Evolutionary conservation across 2,797 vertebrate genomes (phyloP).

Genomic region (Poecilia gillii): DNA sequence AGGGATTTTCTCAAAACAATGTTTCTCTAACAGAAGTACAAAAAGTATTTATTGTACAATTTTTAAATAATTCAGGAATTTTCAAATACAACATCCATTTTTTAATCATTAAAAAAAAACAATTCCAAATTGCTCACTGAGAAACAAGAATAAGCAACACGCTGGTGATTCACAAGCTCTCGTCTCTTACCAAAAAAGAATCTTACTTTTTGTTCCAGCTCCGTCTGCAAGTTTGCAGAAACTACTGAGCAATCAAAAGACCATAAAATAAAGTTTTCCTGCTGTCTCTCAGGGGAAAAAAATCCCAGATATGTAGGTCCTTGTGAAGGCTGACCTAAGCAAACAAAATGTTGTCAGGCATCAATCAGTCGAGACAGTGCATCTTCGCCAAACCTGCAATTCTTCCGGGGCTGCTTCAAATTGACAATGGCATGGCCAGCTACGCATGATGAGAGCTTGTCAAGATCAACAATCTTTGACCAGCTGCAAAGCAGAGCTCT

Average conservation of each 20-base stretch:
- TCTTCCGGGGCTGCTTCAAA: not conserved
- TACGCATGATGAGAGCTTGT: not conserved
- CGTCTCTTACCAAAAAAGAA: not conserved
- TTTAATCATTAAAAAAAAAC: not conserved
- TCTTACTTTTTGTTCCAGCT: not conserved
- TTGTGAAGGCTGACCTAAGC: not conserved
- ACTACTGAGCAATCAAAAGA: not conserved
- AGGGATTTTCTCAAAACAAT: conserved; percentile 24
- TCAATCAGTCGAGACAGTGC: conserved; percentile 3
- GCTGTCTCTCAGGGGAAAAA: not conserved
- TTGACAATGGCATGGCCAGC: not conserved
- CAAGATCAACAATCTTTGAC: not conserved
- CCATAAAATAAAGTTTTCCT: not conserved
- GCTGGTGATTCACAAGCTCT: not conserved
- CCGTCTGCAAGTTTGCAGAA: not conserved
- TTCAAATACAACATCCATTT: not conserved
- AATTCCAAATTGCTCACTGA: not conserved
- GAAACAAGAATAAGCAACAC: not conserved
- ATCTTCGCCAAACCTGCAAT: not conserved
- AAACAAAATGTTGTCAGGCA: not conserved
- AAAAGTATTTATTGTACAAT: conserved; percentile 3
- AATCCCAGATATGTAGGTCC: too few species aligned
- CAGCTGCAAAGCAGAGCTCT: not conserved
- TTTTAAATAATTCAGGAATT: not conserved
- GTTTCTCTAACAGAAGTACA: conserved; percentile 3